Conservation (phyloP, 2,113 vertebrate genomes). For the Dromas ardeola region DNA sequence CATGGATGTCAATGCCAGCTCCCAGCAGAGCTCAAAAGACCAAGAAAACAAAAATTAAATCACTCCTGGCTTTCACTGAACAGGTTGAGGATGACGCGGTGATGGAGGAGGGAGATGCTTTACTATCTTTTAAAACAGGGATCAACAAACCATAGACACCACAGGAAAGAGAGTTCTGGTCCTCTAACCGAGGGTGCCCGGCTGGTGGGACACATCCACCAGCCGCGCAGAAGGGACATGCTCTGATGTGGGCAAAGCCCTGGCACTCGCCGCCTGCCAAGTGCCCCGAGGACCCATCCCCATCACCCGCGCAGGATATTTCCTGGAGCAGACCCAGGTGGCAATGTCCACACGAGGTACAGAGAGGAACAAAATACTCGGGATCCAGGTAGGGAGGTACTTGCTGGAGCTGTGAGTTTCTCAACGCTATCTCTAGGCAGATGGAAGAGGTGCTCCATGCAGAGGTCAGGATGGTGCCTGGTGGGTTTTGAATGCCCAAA, state of each 20-base stretch:
- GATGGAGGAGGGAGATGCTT: not conserved
- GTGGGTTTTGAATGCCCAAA: not conserved
- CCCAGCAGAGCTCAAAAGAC: not conserved
- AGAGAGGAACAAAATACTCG: not conserved
- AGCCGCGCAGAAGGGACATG: fast-evolving
- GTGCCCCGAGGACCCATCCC: not conserved
- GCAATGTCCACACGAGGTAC: not conserved
- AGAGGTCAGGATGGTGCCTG: not conserved
- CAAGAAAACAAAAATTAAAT: not conserved
- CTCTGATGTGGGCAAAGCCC: not conserved
- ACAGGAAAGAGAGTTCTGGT: not conserved
- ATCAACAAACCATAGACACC: not conserved
- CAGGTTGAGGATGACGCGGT: not conserved
- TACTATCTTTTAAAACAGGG: not conserved
- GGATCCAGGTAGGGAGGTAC: not conserved
- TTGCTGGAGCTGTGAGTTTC: not conserved
- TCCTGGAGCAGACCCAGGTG: not conserved
- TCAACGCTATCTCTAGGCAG: fast-evolving
- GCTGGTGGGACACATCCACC: not conserved
- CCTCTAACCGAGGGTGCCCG: fast-evolving
- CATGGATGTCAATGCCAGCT: not conserved
- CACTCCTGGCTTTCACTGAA: not conserved
- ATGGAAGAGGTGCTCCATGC: not conserved
- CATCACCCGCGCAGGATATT: not conserved
- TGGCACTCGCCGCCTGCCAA: not conserved